phyloP scores from a whole-genome alignment of 2,113 vertebrate species.

The Ascaphus truei region DNA sequence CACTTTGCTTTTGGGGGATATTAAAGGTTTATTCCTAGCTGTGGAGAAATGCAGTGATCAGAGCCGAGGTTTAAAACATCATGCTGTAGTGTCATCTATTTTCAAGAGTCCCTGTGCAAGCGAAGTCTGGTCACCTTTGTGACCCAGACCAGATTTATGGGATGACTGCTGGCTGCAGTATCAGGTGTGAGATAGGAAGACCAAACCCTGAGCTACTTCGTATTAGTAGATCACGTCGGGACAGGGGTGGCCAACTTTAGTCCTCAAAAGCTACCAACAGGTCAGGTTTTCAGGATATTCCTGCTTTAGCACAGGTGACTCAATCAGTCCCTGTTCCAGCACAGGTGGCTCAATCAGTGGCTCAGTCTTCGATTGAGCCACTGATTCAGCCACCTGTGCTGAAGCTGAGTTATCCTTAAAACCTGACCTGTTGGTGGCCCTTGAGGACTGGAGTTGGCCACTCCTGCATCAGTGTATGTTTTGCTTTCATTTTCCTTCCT shows the following conservation, averaged over 20 bases:
- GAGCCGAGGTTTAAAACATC: not conserved
- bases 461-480: not conserved
- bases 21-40: not conserved
- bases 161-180: constrained; percentile 15
- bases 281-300: too few species aligned
- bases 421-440: too few species aligned
- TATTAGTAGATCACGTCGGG: too few species aligned
- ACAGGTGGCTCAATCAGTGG: too few species aligned
- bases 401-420: too few species aligned
- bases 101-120: constrained; percentile 15
- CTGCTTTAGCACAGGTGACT: too few species aligned
- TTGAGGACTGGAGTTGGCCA: too few species aligned
- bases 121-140: constrained; percentile 2
- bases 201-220: constrained; percentile 14
- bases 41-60: constrained; percentile 10
- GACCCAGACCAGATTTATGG: constrained; percentile 11
- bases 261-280: too few species aligned
- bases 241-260: too few species aligned
- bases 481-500: constrained; percentile 9
- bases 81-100: not conserved
- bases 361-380: too few species aligned
- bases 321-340: too few species aligned
- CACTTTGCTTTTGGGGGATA: not conserved
- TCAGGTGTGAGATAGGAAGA: constrained; percentile 3
- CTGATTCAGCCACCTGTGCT: too few species aligned